Evolutionary conservation across 2,113 vertebrate species (phyloP), one percentile per base, ranked within the genome.

Genomic region (Callaeas wilsoni): DNA sequence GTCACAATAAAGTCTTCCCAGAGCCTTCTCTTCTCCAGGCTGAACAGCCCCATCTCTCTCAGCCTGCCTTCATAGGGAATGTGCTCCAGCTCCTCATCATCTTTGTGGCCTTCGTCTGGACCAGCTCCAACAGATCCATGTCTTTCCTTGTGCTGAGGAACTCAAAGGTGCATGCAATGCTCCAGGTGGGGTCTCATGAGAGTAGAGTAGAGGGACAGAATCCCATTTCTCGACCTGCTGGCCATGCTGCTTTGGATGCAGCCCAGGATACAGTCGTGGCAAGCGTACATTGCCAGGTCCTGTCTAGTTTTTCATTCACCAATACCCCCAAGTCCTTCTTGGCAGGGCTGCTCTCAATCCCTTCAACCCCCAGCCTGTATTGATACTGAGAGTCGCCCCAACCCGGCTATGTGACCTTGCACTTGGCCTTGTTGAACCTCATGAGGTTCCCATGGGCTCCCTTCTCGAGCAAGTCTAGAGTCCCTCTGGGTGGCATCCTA

Each of bases 211-310:
- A 84, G 23, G 20, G 16, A 32, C 9, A 79, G 55, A 59, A 53
- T 32, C 49, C 37, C 3, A 1, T 50, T 41, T 10, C 27, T 74
- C 0, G 0, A 52, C 30, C 30, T 37, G 37, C 26, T 47, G 39
- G 13, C 27, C 44, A n/a, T 0, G 0, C 22, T 57, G 17, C 55
- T 64, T 63, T 53, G 47, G n/a, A 27, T 42, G 49, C 39, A 69
- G 44, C n/a, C 56, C n/a, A 53, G n/a, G 14, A 52, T 20, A 42
- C 2, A 17, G 44, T 1, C 53, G 49, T 35, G 35, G 17, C 17
- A 60, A 74, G 22, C 1, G 6, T 27, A 19, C 19, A 16, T 15
- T 53, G 26, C 9, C 0, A 0, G n/a, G 14, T 90, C 22, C 47
- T 7, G 11, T 42, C 50, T 62, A 59, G 27, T 22, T 64, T 70